Conservation (phyloP, 2,888 invertebrate species). For the Phania funesta region DNA sequence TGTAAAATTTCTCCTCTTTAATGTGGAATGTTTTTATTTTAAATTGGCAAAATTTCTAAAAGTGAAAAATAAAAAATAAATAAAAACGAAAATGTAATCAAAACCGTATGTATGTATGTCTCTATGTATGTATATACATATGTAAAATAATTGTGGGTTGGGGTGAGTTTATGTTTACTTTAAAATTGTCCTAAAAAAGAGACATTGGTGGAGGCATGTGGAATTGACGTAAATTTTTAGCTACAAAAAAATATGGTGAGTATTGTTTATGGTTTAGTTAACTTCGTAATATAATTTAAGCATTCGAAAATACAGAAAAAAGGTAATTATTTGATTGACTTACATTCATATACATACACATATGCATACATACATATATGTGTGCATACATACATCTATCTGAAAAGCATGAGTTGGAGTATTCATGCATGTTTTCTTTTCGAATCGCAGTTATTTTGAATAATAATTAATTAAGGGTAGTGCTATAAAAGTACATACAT, state of each 20-base stretch:
- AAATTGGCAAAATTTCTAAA: not conserved
- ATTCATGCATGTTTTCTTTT: too few relatives aligned
- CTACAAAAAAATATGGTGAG: constrained; percentile 24
- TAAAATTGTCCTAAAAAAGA: not conserved
- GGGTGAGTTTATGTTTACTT: constrained; percentile 37
- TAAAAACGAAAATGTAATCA: not conserved
- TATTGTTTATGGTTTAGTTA: not conserved
- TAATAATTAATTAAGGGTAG: too few relatives aligned
- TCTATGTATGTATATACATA: not conserved
- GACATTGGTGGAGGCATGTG: not conserved
- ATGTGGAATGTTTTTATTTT: not conserved
- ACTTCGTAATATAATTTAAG: too few relatives aligned
- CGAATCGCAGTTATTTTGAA: too few relatives aligned
- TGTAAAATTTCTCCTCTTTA: constrained; percentile 44
- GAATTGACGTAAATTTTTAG: not conserved
- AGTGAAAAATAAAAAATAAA: constrained; percentile 4
- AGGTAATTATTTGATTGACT: not conserved
- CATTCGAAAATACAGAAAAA: too few relatives aligned
- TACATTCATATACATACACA: not conserved
- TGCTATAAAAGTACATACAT: too few relatives aligned
- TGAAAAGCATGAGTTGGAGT: too few relatives aligned
- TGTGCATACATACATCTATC: too few relatives aligned
- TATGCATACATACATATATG: too few relatives aligned
- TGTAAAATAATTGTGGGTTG: not conserved
- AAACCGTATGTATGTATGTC: not conserved